Evolutionary conservation across 2,113 vertebrate genomes (phyloP), one percentile per base, ranked within the genome.

Genomic region (Helogale parvula): DNA sequence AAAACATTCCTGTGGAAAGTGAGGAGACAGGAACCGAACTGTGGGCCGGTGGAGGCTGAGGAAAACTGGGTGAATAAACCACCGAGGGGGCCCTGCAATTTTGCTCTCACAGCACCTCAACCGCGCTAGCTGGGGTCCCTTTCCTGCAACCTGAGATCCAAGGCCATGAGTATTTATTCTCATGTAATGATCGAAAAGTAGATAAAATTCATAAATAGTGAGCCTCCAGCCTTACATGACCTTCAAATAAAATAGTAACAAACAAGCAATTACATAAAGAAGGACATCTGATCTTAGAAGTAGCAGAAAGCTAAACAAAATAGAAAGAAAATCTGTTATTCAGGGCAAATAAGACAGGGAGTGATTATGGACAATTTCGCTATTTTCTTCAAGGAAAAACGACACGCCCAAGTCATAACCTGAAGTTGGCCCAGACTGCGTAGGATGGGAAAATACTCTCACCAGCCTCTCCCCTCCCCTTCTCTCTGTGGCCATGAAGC

Each of bases 261-360:
- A 88, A 88, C 41, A 96, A 71, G 50, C 72, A 94, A 31, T 97
- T 96, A 90, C 93, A 87, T 45, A 74, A 93, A 97, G 85, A 95
- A 77, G 15, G 54, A 86, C 68, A 60, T 91, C 72, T 97, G 93
- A 92, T 93, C 95, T 93, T 86, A 91, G 77, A 83, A 15, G 31
- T 93, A 31, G 89, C 89, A 83, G 77, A 96, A 92, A 96, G 52
- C 82, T 89, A 89, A 95, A 86, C 79, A 96, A 93, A 94, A 83
- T 54, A 96, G 82, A 81, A 92, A 86, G 82, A 90, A 91, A 88
- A 82, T 82, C 63, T 12, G 82, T n/a, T 72, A 82, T 79, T 72
- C 16, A 23, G 63, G 83, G 21, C 47, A 76, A 82, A 74, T 76
- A 96, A 93, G 77, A 85, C 23, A 81, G 52, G 29, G 57, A 91